Evolutionary conservation across 2,113 vertebrate species (phyloP).

Genomic region (Rhabdomys dilectus): DNA sequence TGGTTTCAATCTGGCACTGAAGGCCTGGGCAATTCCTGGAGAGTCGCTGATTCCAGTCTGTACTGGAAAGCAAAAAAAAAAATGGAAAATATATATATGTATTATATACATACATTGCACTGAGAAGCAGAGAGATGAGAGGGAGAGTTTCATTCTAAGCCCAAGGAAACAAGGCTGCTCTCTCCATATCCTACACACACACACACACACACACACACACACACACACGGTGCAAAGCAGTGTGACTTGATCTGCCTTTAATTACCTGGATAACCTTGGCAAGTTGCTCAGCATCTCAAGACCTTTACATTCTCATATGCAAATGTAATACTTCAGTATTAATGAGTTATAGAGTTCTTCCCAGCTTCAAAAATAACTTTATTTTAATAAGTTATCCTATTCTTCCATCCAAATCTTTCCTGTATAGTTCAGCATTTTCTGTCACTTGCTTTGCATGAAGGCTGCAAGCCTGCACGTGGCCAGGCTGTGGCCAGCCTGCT

Average conservation of each 20-base stretch:
- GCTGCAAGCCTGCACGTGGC: neutral
- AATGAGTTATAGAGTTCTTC: neutral
- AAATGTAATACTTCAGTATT: neutral
- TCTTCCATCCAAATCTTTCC: neutral
- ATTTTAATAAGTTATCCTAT: neutral
- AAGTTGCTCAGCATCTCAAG: neutral
- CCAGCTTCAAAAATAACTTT: neutral
- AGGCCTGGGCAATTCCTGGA: neutral
- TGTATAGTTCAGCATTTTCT: neutral
- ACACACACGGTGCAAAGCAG: neutral
- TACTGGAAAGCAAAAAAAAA: neutral
- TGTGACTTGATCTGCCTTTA: neutral
- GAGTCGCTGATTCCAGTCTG: neutral
- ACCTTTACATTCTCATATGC: neutral
- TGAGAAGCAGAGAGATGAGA: rapidly evolving
- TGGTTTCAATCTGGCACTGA: neutral
- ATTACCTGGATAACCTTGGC: constrained; percentile 1
- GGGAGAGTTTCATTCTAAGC: neutral
- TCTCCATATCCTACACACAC: neutral
- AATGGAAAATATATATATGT: too few relatives aligned
- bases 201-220: neutral
- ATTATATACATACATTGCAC: neutral
- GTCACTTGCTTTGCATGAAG: neutral
- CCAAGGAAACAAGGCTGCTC: neutral
- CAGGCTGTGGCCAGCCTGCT: neutral